Conservation (phyloP, 2,797 vertebrate genomes). For the Pteronotus mesoamericanus region DNA sequence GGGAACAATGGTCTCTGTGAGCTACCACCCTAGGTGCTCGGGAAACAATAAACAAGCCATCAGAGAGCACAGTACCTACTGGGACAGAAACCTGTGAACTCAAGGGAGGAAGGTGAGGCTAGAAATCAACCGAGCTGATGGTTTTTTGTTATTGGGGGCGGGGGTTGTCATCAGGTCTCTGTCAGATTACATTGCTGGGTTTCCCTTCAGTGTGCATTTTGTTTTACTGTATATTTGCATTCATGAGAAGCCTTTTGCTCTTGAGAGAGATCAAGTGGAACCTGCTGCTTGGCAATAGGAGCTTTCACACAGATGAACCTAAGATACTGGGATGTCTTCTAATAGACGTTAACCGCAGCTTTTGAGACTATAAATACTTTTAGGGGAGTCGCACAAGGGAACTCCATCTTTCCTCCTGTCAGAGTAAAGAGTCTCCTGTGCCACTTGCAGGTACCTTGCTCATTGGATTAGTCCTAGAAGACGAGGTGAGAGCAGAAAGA, state of each 20-base stretch:
- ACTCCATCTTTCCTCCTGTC: neutral
- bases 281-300: slow-evolving; percentile 87
- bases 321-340: slow-evolving; percentile 61
- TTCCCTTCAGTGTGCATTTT: neutral
- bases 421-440: neutral
- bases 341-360: slow-evolving; percentile 82
- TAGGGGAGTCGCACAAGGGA: slow-evolving; percentile 83
- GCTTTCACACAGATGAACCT: slow-evolving; percentile 84
- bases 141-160: neutral
- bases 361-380: slow-evolving; percentile 86
- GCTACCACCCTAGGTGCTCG: neutral
- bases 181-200: neutral
- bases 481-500: neutral
- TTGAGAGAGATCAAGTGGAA: slow-evolving; percentile 79
- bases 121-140: neutral
- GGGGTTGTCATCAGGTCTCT: neutral
- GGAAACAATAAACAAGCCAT: neutral
- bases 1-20: neutral
- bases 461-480: neutral
- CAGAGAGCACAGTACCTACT: neutral
- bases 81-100: neutral
- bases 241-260: slow-evolving; percentile 54
- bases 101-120: neutral
- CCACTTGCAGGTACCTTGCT: neutral
- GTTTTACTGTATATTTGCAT: neutral